A percentile compares a stretch with the other conserved stretches of the same genome.
Conservation (phyloP, 2,113 vertebrate genomes). For the Sterna hirundo region DNA sequence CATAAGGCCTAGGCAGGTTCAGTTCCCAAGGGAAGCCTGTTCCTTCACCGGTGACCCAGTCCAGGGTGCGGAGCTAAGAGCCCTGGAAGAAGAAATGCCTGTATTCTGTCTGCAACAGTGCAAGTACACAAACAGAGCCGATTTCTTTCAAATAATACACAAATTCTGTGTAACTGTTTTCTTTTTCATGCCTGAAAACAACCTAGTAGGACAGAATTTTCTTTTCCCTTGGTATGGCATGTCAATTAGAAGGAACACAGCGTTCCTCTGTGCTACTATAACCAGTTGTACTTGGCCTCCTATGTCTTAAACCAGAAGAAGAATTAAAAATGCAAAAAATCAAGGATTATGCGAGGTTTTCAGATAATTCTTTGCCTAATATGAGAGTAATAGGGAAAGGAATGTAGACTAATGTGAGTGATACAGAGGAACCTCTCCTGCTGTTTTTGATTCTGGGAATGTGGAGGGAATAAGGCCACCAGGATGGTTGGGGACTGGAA, state of each 20-base stretch:
- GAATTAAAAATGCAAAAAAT: not conserved
- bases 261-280: not conserved
- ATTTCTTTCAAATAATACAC: not conserved
- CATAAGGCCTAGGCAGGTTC: not conserved
- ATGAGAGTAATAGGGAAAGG: not conserved
- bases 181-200: not conserved
- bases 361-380: not conserved
- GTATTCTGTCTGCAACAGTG: not conserved
- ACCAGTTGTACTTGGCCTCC: not conserved
- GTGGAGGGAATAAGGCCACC: not conserved
- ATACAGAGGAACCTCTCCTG: not conserved
- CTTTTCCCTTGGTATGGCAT: not conserved
- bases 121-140: not conserved
- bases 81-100: not conserved
- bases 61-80: not conserved
- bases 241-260: not conserved
- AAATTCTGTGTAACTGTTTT: not conserved
- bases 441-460: not conserved
- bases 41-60: not conserved
- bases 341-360: not conserved
- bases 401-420: not conserved
- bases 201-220: not conserved
- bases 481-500: fast-evolving
- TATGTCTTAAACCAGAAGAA: not conserved
- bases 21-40: not conserved